phyloP scores from a whole-genome alignment of 2,113 vertebrate species.

The Narcine bancroftii region DNA sequence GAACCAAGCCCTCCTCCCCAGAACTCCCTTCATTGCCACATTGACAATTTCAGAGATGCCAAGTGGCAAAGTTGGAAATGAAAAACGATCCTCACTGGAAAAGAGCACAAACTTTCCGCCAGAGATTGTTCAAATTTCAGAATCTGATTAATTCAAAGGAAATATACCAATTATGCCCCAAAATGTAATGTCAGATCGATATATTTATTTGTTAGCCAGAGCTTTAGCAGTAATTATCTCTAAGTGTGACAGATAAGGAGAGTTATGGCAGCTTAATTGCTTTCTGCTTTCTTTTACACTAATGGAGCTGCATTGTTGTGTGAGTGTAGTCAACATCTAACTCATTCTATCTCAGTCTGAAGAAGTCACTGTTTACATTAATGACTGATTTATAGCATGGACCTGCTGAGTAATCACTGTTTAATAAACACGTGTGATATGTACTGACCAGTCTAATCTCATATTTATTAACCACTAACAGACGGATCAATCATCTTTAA shows the following conservation, averaged over 20 bases:
- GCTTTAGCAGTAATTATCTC: not conserved
- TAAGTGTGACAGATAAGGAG: not conserved
- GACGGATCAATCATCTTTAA: slow-evolving; percentile 17
- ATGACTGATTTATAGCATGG: slow-evolving; percentile 4
- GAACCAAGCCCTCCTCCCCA: not conserved
- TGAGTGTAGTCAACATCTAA: not conserved
- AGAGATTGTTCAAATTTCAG: too few species aligned
- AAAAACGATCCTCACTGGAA: not conserved
- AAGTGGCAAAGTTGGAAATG: not conserved
- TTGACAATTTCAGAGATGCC: not conserved
- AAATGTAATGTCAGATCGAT: not conserved
- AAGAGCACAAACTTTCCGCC: too few species aligned
- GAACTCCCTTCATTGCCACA: not conserved
- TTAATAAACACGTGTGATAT: not conserved
- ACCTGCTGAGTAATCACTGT: not conserved
- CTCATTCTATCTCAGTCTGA: not conserved
- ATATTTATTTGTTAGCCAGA: not conserved
- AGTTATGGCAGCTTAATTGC: not conserved
- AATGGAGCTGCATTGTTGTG: not conserved
- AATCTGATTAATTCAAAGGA: too few species aligned
- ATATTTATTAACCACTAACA: slow-evolving; percentile 29
- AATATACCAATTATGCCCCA: too few species aligned
- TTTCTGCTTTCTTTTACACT: not conserved
- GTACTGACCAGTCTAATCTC: not conserved
- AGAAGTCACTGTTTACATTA: not conserved